A percentile compares a stretch with the other conserved stretches of the same genome.
Evolutionary conservation across 2,888 invertebrate genomes (phyloP).

Genomic region (Sesia apiformis): DNA sequence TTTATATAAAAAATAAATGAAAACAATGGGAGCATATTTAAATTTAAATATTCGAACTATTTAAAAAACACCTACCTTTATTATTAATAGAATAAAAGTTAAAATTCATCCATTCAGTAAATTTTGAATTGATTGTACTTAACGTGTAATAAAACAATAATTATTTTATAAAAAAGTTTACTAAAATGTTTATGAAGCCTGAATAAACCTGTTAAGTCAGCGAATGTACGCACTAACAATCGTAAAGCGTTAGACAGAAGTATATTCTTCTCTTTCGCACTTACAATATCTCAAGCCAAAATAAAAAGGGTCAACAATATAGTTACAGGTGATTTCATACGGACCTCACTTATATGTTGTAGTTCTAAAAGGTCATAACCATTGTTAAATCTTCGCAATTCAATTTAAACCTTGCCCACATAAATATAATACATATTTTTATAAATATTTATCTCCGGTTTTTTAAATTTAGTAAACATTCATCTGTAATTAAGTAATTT

Average conservation of each 20-base stretch:
- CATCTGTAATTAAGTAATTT: conserved; percentile 35
- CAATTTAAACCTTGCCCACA: conserved; percentile 20
- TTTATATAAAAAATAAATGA: too few relatives aligned
- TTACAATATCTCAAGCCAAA: conserved; percentile 7
- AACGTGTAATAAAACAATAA: background rate
- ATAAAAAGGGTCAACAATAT: conserved; percentile 27
- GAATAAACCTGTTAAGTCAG: conserved; percentile 64
- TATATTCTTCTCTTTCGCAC: conserved; percentile 34
- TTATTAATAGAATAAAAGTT: too few relatives aligned
- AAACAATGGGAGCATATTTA: too few relatives aligned
- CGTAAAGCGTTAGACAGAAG: conserved; percentile 18
- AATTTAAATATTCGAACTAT: too few relatives aligned
- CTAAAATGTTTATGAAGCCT: conserved; percentile 35
- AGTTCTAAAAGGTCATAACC: conserved; percentile 28
- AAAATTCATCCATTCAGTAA: too few relatives aligned
- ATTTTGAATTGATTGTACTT: too few relatives aligned
- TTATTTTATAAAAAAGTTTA: background rate
- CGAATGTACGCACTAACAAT: conserved; percentile 47
- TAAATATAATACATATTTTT: conserved; percentile 7
- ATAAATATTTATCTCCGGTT: background rate
- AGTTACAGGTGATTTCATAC: conserved; percentile 33
- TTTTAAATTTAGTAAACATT: conserved; percentile 20
- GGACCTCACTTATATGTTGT: conserved; percentile 32
- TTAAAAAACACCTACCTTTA: too few relatives aligned
- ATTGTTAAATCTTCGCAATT: conserved; percentile 9